Evolutionary conservation across 2,797 vertebrate genomes (phyloP).

Genomic region (Sebastes alutus): DNA sequence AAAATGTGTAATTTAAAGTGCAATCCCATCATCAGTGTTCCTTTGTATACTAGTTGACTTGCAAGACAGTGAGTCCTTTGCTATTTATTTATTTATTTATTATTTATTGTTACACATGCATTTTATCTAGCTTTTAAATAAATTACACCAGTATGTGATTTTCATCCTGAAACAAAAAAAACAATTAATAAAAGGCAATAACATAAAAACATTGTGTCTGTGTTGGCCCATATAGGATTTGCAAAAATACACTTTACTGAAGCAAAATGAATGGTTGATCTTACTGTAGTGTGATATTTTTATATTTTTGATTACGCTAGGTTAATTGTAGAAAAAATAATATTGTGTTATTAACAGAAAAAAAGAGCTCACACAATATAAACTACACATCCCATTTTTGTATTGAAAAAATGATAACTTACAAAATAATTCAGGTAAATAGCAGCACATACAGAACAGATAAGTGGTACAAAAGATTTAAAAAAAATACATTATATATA

Average conservation of each 20-base stretch:
- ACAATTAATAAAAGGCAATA: not conserved
- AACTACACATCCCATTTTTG: no score
- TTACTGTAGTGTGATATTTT: not conserved
- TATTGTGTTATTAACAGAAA: no score
- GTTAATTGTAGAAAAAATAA: not conserved
- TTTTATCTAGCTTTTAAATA: slow-evolving; percentile 24
- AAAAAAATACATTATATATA: no score
- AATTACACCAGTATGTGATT: slow-evolving; percentile 4
- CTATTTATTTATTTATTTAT: not conserved
- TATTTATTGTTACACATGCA: not conserved
- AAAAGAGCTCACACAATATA: no score
- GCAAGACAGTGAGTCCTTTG: not conserved
- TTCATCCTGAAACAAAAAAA: slow-evolving; percentile 17
- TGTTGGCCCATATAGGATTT: not conserved
- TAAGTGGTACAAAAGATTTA: no score
- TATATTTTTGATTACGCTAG: not conserved
- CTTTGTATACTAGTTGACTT: slow-evolving; percentile 25
- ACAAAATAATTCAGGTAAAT: no score
- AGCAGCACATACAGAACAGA: no score
- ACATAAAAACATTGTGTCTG: not conserved
- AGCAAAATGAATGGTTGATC: not conserved
- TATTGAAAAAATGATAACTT: no score
- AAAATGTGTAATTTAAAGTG: slow-evolving; percentile 26
- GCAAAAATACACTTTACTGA: not conserved
- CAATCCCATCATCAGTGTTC: slow-evolving; percentile 17